Evolutionary conservation across 2,797 vertebrate genomes (phyloP).

Genomic region (Cichlasoma orientale): DNA sequence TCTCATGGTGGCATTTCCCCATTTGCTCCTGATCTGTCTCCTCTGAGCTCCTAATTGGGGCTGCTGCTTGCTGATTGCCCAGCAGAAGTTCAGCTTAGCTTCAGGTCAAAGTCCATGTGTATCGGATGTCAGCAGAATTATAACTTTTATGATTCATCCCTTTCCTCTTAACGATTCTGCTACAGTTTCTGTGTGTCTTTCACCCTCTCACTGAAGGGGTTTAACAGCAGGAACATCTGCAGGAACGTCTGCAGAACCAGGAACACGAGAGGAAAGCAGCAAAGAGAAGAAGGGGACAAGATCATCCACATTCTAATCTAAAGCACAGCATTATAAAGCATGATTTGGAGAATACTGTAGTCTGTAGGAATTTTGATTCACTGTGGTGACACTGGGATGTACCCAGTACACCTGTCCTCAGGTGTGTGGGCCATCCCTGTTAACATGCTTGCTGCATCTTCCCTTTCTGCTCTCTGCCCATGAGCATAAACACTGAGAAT

Average conservation of each 20-base stretch:
- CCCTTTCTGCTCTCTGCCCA: background rate
- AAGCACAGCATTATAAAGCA: background rate
- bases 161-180: background rate
- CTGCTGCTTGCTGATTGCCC: slow-evolving; percentile 56
- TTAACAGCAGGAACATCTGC: background rate
- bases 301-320: background rate
- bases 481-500: background rate
- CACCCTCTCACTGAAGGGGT: background rate
- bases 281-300: background rate
- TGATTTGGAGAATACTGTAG: background rate
- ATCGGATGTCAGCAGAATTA: slow-evolving; percentile 36
- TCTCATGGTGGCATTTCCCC: slow-evolving; percentile 5
- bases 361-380: too few relatives aligned
- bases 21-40: slow-evolving; percentile 27
- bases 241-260: background rate
- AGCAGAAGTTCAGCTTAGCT: slow-evolving; percentile 52
- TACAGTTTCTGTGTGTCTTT: background rate
- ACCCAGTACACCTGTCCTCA: background rate
- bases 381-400: background rate
- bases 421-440: background rate
- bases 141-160: background rate
- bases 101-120: slow-evolving; percentile 54
- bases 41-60: slow-evolving; percentile 49
- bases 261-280: background rate
- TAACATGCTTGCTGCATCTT: background rate